Evolutionary conservation across 1,140 invertebrate genomes (phyloP), one percentile per base, ranked within the genome.

Genomic region (Aphaenogaster rudis): DNA sequence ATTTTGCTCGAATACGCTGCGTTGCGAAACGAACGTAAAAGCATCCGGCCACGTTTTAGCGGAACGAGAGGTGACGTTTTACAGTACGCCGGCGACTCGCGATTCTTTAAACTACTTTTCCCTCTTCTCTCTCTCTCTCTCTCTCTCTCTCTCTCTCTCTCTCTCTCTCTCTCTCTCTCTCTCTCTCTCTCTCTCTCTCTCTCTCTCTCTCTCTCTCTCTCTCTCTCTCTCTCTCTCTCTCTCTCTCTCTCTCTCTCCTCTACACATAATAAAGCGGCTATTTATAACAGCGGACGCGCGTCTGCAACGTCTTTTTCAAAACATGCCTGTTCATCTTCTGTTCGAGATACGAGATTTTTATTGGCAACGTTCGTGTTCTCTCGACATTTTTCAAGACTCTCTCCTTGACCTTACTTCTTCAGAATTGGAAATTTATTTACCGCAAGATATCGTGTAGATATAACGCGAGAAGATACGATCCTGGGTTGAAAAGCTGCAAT

Each of bases 11-110:
- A 57, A 61, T 72, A 59, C 28, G 15, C 33, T 39, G 66, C 42
- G 33, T 76, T 76, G 54, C 64, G 57, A 84, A 76, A 63, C 69
- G 42, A 28, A 74, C 28, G 42, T 61, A 84, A 74, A 84, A 74
- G 54, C 54, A 76, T 84, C 80, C 42, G 54, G 54, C 28, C 54
- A 50, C 45, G 54, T 50, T 74, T 84, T 17, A 82, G 50, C 39
- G 52, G 52, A 71, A 71, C n/a, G 54, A 61, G 42, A 48, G 36
- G 36, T 74, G 76, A 33, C 64, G 13, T 57, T 54, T 42, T 48
- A 33, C 15, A 59, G n/a, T 36, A 52, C 13, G 5, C 28, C 42
- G 21, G 39, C 36, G 39, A 45, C 39, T 48, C 8, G 78, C 36
- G 42, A 74, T 54, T 84, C 45, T 63, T 84, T 59, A 28, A 84